Base-by-base conservation (phyloP, 92 coral and sea anemone genomes). In the Virgularia gustaviana region DNA sequence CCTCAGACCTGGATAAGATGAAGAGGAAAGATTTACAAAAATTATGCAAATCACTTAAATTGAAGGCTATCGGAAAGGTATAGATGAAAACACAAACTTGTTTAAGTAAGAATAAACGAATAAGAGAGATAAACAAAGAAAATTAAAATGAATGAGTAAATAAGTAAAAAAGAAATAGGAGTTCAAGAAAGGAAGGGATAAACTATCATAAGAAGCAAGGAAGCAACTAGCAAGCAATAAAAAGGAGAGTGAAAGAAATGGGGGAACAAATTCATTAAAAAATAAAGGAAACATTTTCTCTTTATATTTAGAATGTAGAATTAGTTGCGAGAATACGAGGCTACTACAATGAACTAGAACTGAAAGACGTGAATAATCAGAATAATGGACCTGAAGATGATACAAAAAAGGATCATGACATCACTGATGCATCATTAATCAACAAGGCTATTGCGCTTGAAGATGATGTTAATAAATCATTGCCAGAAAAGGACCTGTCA, bases 31-130 rank as follows among this genome's bases (percentile, higher is more conserved):
- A 88, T 57, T 74, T 90, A 10, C 95, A 88, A 66, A 79, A 70
- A 49, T 47, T 82, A 19, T 90, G 97, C 63, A 90, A 90, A 72
- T 45, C 71, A 53, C 65, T 72, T 62, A 89, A 87, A 0, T 62
- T 90, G 3, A 90, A 79, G 62, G 97, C 97, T 11, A 65, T 70
- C 35, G 97, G 90, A 37, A 90, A 90, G 97, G 97, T 88, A 72
- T 9, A 28, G 20, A 38, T 18, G n/a, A n/a, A n/a, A n/a, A n/a
- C n/a, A n/a, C n/a, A n/a, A n/a, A n/a, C n/a, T n/a, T n/a, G n/a
- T n/a, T n/a, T n/a, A n/a, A n/a, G n/a, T n/a, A n/a, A n/a, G n/a
- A n/a, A n/a, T n/a, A n/a, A n/a, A n/a, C n/a, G n/a, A n/a, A n/a
- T n/a, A n/a, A n/a, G n/a, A n/a, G n/a, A n/a, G n/a, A n/a, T n/a